Conservation (phyloP, 1,140 invertebrate species). For the Asbolus verrucosus region DNA sequence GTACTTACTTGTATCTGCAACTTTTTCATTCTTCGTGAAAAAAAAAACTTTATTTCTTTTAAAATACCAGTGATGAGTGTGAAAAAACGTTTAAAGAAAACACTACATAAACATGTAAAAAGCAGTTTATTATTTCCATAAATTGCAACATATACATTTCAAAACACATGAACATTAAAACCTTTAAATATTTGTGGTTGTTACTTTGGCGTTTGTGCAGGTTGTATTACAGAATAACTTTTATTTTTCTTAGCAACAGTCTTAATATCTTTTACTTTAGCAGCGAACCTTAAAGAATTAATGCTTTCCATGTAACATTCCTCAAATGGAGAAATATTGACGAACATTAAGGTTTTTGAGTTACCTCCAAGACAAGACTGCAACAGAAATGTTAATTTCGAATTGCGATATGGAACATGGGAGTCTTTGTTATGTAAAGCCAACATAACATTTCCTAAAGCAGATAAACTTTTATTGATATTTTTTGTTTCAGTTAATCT, state of each 20-base stretch:
- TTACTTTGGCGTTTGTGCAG: no score
- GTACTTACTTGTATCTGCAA: no score
- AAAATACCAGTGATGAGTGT: no score
- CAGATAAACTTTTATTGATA: conserved; percentile 89
- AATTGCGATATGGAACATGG: conserved; percentile 92
- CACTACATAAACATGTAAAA: no score
- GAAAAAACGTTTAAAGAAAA: no score
- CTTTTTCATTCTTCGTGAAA: no score
- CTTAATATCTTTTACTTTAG: conserved; percentile 79
- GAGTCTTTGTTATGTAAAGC: conserved; percentile 82
- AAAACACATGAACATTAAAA: no score
- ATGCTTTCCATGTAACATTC: conserved; percentile 87
- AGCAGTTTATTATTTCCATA: no score
- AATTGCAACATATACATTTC: no score
- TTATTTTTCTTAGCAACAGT: conserved; percentile 68
- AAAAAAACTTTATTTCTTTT: no score
- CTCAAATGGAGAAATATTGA: conserved; percentile 86
- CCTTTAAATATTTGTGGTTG: no score
- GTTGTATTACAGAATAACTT: no score
- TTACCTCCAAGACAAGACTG: conserved; percentile 92
- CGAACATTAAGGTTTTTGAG: conserved; percentile 93
- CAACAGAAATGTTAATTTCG: conserved; percentile 89
- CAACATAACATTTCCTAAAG: conserved; percentile 89
- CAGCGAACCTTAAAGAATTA: conserved; percentile 85
- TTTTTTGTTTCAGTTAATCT: conserved; percentile 89